Percentiles rank a stretch among this genome's conserved stretches.
phyloP scores from a whole-genome alignment of 2,888 invertebrate species.

The Melinaea marsaeus region DNA sequence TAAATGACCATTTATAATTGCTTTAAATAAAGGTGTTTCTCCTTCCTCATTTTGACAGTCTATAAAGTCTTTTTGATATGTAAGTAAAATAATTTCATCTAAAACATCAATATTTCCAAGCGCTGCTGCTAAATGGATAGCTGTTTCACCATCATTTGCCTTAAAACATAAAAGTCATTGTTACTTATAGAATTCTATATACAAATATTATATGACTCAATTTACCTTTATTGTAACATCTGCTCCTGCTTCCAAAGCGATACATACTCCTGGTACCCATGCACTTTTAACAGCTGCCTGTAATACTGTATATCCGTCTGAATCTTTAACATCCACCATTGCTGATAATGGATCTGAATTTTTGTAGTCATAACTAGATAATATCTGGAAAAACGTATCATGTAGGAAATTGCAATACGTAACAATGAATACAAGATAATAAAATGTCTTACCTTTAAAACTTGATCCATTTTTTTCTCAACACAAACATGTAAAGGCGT shows the following conservation, averaged over 20 bases:
- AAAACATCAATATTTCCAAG: conserved; percentile 69
- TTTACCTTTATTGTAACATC: conserved; percentile 67
- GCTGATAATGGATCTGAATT: conserved; percentile 58
- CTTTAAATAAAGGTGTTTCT: conserved; percentile 72
- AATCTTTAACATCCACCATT: conserved; percentile 68
- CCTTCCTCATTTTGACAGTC: conserved; percentile 68
- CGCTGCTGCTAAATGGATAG: conserved; percentile 75
- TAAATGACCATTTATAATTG: conserved; percentile 59
- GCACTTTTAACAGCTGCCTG: conserved; percentile 71
- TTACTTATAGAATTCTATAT: neutral
- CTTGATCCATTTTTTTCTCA: conserved; percentile 57
- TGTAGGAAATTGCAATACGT: neutral
- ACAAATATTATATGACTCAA: neutral
- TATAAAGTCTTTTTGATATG: conserved; percentile 67
- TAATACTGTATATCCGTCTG: conserved; percentile 71
- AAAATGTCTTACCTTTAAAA: conserved; percentile 53
- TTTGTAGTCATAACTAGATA: conserved; percentile 58
- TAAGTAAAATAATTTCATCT: conserved; percentile 70
- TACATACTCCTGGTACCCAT: conserved; percentile 73
- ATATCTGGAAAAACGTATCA: conserved; percentile 41
- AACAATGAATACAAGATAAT: neutral
- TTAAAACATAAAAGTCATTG: conserved; percentile 34
- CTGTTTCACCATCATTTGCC: conserved; percentile 73
- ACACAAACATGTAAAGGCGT: conserved; percentile 76
- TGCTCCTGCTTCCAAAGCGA: conserved; percentile 73